Conservation (phyloP, 2,113 vertebrate species). For the Dasyprocta punctata region DNA sequence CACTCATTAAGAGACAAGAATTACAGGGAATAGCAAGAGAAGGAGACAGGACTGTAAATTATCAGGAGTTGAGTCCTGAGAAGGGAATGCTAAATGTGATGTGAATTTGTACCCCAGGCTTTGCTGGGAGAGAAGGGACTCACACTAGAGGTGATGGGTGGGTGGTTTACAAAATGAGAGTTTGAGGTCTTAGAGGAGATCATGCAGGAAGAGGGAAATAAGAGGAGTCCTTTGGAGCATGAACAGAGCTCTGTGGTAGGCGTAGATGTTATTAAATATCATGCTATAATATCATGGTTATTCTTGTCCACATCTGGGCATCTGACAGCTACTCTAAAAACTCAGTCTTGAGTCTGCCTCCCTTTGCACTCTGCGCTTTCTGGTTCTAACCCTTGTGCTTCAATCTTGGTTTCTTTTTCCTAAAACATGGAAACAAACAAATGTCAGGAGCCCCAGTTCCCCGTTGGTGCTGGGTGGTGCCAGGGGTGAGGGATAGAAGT, state of each 20-base stretch:
- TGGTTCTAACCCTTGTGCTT: background rate
- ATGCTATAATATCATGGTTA: accelerated
- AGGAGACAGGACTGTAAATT: background rate
- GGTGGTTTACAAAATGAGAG: background rate
- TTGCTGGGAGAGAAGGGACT: background rate
- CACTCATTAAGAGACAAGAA: background rate
- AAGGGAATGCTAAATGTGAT: background rate
- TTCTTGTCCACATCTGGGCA: background rate
- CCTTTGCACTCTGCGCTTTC: background rate
- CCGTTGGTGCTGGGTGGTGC: background rate
- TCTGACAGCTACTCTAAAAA: background rate
- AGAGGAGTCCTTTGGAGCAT: background rate
- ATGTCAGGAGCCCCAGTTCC: background rate
- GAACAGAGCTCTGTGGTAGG: background rate
- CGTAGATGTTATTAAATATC: background rate
- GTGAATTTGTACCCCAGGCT: background rate
- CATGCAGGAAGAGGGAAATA: background rate
- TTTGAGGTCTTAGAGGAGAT: too few species aligned
- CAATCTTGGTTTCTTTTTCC: background rate
- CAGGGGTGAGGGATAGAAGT: background rate
- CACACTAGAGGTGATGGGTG: too few species aligned
- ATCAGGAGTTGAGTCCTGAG: background rate
- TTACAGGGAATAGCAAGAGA: background rate
- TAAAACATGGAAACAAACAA: background rate
- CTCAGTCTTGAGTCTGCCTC: background rate